phyloP scores from a whole-genome alignment of 2,888 invertebrate species.

The Plebejus argus region DNA sequence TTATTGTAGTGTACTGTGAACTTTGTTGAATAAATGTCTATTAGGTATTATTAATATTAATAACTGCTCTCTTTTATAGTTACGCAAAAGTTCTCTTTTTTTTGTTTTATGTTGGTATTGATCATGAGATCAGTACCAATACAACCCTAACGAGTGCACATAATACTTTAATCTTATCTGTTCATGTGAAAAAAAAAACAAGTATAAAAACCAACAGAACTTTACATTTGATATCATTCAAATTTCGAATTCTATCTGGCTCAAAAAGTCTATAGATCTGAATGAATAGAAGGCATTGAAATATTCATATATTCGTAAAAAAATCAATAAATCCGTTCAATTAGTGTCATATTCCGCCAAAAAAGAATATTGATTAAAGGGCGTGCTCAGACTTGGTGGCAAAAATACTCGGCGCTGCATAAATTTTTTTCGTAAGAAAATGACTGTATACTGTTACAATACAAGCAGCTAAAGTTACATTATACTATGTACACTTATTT shows the following conservation, averaged over 20 bases:
- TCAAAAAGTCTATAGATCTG: background rate
- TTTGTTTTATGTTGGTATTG: too few relatives aligned
- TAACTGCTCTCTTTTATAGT: too few relatives aligned
- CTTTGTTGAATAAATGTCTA: too few relatives aligned
- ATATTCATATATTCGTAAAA: conserved; percentile 35
- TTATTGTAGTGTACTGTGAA: too few relatives aligned
- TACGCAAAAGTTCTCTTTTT: too few relatives aligned
- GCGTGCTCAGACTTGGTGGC: background rate
- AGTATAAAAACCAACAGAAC: background rate
- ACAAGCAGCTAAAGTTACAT: too few relatives aligned
- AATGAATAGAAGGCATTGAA: conserved; percentile 3
- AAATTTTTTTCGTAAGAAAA: too few relatives aligned
- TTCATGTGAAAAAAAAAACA: background rate
- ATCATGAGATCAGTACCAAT: background rate
- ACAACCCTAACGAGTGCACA: background rate
- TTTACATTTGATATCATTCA: background rate
- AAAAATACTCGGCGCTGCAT: background rate
- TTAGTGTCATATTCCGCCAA: conserved; percentile 63
- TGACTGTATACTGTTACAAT: too few relatives aligned
- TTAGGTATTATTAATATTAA: too few relatives aligned
- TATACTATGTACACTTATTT: too few relatives aligned
- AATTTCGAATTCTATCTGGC: background rate
- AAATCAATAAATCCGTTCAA: conserved; percentile 53
- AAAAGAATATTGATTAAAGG: conserved; percentile 60
- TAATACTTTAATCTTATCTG: background rate